Base-by-base conservation (phyloP, 1,140 invertebrate genomes). In the Procambarus clarkii region DNA sequence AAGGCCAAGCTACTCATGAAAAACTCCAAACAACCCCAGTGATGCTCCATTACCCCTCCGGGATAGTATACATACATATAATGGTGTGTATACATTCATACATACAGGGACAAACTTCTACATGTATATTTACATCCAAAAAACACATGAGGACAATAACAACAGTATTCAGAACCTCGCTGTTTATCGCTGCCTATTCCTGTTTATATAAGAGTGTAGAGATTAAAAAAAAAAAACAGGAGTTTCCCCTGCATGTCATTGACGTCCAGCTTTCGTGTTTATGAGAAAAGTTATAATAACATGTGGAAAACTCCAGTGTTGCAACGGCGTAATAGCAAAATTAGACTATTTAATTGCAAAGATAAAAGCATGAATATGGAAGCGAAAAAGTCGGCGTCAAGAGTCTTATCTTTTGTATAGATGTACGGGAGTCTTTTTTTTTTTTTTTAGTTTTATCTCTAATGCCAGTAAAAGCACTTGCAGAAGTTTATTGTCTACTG, bases 211-310 rank as follows among this genome's bases (percentile, higher is more conserved):
- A 74, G 64, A 74, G 69, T 34, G 7, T 8, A 74, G 7, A 74
- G 24, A 74, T 34, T 74, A 8, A 74, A 34, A 34, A 74, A 74
- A 74, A 74, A 24, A 34, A 34, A 34, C 34, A 34, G 34, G 34
- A 34, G 34, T 34, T 34, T 8, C 24, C 15, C 64, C 18, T 34
- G n/a, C 69, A 34, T 74, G 69, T 74, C 69, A 64, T 24, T 34
- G 24, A 5, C 24, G 69, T 74, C 69, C n/a, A 74, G 34, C 69
- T 74, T 74, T 34, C 69, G 3, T 74, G 69, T 74, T 74, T 74
- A 74, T 74, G 69, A 24, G 69, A 74, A 74, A 74, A 74, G 69
- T 74, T 74, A 34, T 74, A 74, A 74, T 74, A 74, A 74, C 69
- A 74, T 74, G 69, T 34, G 34, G n/a, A 74, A 74, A 74, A 74